Conservation (phyloP, 2,113 vertebrate species). For the Pelvicachromis taeniatus region DNA sequence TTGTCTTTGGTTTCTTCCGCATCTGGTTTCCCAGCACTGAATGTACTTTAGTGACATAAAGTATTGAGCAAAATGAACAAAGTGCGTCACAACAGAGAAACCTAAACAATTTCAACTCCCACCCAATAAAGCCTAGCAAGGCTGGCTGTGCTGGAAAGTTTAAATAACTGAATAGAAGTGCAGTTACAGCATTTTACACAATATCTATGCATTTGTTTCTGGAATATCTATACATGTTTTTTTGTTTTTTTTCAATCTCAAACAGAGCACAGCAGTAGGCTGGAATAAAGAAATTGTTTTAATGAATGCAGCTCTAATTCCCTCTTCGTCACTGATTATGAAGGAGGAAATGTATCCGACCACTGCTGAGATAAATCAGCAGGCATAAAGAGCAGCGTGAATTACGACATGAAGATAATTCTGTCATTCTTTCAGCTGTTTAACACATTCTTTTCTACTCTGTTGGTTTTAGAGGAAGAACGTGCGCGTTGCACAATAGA, state of each 20-base stretch:
- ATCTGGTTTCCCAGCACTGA: background rate
- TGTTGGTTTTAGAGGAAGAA: slow-evolving; percentile 46
- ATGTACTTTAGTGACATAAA: slow-evolving; percentile 1
- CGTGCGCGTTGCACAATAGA: slow-evolving; percentile 53
- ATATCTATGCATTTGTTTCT: background rate
- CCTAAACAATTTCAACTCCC: background rate
- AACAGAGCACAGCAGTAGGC: slow-evolving; percentile 27
- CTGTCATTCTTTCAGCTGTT: slow-evolving; percentile 50
- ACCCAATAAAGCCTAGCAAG: background rate
- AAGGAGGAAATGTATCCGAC: slow-evolving; percentile 59
- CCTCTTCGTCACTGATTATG: slow-evolving; percentile 54
- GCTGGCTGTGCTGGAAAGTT: background rate
- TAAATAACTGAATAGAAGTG: background rate
- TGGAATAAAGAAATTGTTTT: slow-evolving; percentile 54
- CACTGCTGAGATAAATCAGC: slow-evolving; percentile 59
- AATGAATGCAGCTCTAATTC: slow-evolving; percentile 60
- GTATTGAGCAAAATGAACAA: slow-evolving; percentile 1
- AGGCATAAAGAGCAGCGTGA: slow-evolving; percentile 47
- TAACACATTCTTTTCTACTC: slow-evolving; percentile 53
- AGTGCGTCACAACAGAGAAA: slow-evolving; percentile 3
- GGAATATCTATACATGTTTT: slow-evolving; percentile 14
- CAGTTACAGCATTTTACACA: background rate
- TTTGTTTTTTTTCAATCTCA: slow-evolving; percentile 1
- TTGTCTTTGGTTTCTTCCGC: slow-evolving; percentile 17
- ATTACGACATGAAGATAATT: slow-evolving; percentile 60